Percentiles rank a stretch among this genome's conserved stretches.
Evolutionary conservation across 2,888 invertebrate genomes (phyloP).

Genomic region (Drosophila tripunctata): DNA sequence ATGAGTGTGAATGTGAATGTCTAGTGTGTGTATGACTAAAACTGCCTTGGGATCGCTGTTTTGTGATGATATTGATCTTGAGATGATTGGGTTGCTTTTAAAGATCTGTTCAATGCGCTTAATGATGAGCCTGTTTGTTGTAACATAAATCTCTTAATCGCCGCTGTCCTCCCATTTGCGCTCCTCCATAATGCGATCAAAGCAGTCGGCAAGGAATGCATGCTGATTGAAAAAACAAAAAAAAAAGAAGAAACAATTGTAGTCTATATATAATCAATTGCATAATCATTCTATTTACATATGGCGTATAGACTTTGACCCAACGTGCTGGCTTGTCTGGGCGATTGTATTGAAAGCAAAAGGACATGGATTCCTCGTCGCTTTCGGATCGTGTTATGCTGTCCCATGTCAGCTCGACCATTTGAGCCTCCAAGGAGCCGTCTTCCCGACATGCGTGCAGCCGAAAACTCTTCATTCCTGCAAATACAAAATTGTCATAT

Average conservation of each 20-base stretch:
- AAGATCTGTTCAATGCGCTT: conserved; percentile 21
- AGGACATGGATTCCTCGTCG: conserved; percentile 96
- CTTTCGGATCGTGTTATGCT: conserved; percentile 93
- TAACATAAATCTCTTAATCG: conserved; percentile 87
- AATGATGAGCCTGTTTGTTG: conserved; percentile 14
- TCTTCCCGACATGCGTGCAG: conserved; percentile 94
- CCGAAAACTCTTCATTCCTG: conserved; percentile 88
- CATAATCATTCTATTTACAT: conserved; percentile 87
- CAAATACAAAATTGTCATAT: not conserved
- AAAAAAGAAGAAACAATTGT: not conserved
- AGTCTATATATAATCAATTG: not conserved
- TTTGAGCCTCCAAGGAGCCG: conserved; percentile 90
- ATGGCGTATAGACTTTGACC: conserved; percentile 94
- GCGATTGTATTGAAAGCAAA: conserved; percentile 93
- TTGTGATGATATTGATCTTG: conserved; percentile 43
- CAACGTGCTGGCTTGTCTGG: conserved; percentile 91
- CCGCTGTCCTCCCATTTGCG: conserved; percentile 93
- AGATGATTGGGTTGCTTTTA: conserved; percentile 34
- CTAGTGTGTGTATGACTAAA: conserved; percentile 34
- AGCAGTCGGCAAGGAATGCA: conserved; percentile 89
- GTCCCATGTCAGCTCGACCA: conserved; percentile 93
- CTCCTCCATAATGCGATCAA: conserved; percentile 97
- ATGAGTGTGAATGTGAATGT: conserved; percentile 4
- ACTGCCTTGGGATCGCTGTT: conserved; percentile 30
- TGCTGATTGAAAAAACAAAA: conserved; percentile 64